Percentiles rank a stretch among this genome's conserved stretches.
Conservation (phyloP, 2,113 vertebrate species). For the Pterocles orientalis region DNA sequence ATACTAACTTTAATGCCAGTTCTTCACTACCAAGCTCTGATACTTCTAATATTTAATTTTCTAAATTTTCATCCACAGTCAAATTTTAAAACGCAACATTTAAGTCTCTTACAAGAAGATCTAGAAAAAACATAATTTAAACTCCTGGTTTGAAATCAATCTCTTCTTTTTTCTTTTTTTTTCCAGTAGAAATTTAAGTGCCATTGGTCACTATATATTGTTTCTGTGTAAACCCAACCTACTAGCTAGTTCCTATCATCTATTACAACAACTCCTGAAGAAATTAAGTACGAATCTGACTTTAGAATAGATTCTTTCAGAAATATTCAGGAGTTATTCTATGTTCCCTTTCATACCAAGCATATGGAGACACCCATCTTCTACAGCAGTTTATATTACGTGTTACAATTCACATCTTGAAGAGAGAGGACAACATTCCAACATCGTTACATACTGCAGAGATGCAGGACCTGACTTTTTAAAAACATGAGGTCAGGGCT, state of each 20-base stretch:
- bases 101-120: background rate
- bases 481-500: accelerated
- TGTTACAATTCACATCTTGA: background rate
- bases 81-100: background rate
- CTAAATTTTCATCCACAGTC: background rate
- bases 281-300: background rate
- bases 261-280: background rate
- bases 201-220: background rate
- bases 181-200: background rate
- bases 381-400: background rate
- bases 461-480: background rate
- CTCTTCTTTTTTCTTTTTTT: background rate
- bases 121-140: background rate
- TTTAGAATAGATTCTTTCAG: background rate
- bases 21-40: background rate
- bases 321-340: background rate
- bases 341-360: background rate
- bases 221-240: background rate
- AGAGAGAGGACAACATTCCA: background rate
- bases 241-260: background rate
- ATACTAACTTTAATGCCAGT: background rate
- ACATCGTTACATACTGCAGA: background rate
- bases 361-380: background rate
- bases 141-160: background rate
- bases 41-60: background rate